Conservation (phyloP, 1,140 invertebrate genomes). For the Trichogramma pretiosum region DNA sequence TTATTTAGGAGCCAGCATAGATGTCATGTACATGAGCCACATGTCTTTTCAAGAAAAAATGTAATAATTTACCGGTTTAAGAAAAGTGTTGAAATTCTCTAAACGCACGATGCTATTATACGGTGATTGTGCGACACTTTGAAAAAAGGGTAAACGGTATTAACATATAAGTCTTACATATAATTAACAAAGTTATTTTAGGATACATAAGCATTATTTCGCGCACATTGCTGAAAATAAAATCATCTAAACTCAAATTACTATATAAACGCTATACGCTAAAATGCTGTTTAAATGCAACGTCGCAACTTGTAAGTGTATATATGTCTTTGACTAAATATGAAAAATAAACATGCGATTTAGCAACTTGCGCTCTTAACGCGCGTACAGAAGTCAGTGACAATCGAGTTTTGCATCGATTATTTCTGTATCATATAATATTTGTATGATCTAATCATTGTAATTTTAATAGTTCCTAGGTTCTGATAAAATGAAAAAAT, state of each 20-base stretch:
- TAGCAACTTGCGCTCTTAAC: slow-evolving; percentile 16
- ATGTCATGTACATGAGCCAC: slow-evolving; percentile 25
- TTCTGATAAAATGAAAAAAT: slow-evolving; percentile 16
- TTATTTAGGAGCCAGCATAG: slow-evolving; percentile 34
- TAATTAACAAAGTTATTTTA: slow-evolving; percentile 11
- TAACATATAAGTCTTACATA: slow-evolving; percentile 13
- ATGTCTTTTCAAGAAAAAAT: slow-evolving; percentile 19
- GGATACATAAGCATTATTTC: no score
- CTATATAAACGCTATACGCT: no score
- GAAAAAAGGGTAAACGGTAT: slow-evolving; percentile 5
- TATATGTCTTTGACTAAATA: slow-evolving; percentile 14
- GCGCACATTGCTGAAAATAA: slow-evolving; percentile 13
- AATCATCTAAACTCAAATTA: slow-evolving; percentile 8
- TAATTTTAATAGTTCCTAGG: slow-evolving; percentile 40
- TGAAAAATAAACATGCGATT: no score
- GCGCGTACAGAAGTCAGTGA: slow-evolving; percentile 15
- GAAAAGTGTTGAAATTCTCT: no score
- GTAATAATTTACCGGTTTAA: no score
- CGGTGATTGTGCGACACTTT: slow-evolving; percentile 9
- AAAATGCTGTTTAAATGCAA: no score
- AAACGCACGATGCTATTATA: slow-evolving; percentile 12
- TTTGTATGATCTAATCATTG: no score
- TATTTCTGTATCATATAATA: slow-evolving; percentile 22
- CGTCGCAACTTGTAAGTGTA: slow-evolving; percentile 3
- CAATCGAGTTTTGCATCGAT: slow-evolving; percentile 19